Conservation (phyloP, 2,113 vertebrate genomes). For the Formicarius rufipectus region DNA sequence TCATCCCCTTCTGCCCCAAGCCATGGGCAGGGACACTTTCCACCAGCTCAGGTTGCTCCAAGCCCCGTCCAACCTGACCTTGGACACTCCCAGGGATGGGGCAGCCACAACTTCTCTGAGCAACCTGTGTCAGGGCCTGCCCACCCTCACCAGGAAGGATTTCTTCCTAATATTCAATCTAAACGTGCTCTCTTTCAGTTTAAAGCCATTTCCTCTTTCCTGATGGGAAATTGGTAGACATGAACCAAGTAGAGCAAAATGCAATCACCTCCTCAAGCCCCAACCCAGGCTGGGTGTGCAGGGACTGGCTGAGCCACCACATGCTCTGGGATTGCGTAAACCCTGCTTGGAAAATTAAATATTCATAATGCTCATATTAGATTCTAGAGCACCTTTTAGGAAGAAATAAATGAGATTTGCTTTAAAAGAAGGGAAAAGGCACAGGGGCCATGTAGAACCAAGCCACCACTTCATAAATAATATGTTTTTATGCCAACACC, state of each 20-base stretch:
- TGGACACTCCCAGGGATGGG: not conserved
- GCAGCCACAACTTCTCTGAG: not conserved
- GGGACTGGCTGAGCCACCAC: not conserved
- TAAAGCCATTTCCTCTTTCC: not conserved
- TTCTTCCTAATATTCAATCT: not conserved
- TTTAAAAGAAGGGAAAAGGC: constrained; percentile 66
- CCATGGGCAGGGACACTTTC: not conserved
- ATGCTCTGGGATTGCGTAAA: not conserved
- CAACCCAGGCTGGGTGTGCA: not conserved
- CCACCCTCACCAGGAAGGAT: not conserved
- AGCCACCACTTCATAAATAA: constrained; percentile 63
- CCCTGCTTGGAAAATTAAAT: constrained; percentile 75
- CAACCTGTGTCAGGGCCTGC: not conserved
- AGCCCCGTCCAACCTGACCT: not conserved
- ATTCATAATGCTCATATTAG: constrained; percentile 79
- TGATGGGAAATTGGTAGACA: not conserved
- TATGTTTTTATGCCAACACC: constrained; percentile 36
- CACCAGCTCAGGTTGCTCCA: not conserved
- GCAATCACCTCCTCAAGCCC: not conserved
- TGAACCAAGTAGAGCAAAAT: not conserved
- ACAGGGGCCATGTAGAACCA: not conserved
- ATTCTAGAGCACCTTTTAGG: constrained; percentile 74
- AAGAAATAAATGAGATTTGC: constrained; percentile 77
- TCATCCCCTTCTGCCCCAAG: not conserved
- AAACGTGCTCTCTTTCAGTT: not conserved